Conservation (phyloP, 1,140 invertebrate genomes). For the Lanistes nyassanus region DNA sequence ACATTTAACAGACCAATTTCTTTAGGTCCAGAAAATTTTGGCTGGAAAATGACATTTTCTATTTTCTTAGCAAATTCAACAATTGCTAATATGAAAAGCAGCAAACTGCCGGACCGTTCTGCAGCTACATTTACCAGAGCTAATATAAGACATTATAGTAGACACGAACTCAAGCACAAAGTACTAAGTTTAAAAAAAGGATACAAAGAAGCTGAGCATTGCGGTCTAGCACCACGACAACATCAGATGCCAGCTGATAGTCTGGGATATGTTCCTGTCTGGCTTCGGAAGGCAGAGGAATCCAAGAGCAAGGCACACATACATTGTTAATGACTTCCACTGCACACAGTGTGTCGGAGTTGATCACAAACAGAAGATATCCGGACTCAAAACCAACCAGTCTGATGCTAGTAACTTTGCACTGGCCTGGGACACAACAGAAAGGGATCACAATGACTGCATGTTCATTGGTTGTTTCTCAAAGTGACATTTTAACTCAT, state of each 20-base stretch:
- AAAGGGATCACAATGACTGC: too few species aligned
- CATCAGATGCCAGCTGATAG: slow-evolving; percentile 3
- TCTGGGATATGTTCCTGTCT: background rate
- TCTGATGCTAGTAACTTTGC: background rate
- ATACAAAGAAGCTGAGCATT: slow-evolving; percentile 11
- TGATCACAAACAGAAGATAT: slow-evolving; percentile 12
- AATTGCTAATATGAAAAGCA: background rate
- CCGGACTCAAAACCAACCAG: slow-evolving; percentile 10
- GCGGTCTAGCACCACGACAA: background rate
- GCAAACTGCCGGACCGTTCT: background rate
- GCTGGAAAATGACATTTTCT: background rate
- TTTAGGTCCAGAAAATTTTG: too few species aligned
- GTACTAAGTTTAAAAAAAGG: background rate
- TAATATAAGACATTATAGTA: background rate
- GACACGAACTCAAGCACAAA: background rate
- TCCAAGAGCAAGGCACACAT: slow-evolving; percentile 16
- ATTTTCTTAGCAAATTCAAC: background rate
- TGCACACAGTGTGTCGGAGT: slow-evolving; percentile 17
- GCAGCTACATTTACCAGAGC: background rate
- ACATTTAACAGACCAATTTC: too few species aligned
- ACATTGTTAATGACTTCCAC: slow-evolving; percentile 13
- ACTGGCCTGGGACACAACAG: slow-evolving; percentile 1
- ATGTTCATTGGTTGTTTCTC: too few species aligned
- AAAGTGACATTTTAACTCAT: too few species aligned
- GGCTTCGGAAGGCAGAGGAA: background rate